phyloP scores from a whole-genome alignment of 2,888 invertebrate species.

The Drosophila affinis region DNA sequence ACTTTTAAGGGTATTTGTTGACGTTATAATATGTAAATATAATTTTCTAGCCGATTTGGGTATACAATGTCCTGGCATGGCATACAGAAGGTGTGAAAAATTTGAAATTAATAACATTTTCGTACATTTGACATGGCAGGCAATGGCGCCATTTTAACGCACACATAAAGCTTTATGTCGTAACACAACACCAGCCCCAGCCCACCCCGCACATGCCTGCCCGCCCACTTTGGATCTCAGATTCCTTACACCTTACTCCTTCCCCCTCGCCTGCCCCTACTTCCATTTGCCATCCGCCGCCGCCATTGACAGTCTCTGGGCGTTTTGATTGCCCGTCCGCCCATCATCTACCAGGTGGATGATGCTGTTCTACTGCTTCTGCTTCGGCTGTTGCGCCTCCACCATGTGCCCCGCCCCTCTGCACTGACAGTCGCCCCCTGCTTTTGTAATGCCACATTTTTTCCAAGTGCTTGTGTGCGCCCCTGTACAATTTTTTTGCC shows the following conservation, averaged over 20 bases:
- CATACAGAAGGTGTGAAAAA: slow-evolving; percentile 61
- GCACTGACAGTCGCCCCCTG: slow-evolving; percentile 23
- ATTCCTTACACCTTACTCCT: not conserved
- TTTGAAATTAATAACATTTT: slow-evolving; percentile 72
- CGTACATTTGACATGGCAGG: slow-evolving; percentile 57
- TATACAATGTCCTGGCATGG: slow-evolving; percentile 4
- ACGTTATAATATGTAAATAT: slow-evolving; percentile 14
- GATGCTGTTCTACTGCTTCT: not conserved
- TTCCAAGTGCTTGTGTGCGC: slow-evolving; percentile 40
- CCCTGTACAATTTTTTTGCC: slow-evolving; percentile 3
- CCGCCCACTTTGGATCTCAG: slow-evolving; percentile 2
- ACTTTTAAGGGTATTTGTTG: slow-evolving; percentile 13
- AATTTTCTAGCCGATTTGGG: slow-evolving; percentile 13
- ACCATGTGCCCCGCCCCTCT: not conserved
- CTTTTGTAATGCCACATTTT: slow-evolving; percentile 29
- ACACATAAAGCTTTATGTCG: slow-evolving; percentile 49
- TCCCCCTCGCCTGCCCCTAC: not conserved
- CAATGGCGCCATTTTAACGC: slow-evolving; percentile 48
- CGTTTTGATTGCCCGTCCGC: slow-evolving; percentile 46
- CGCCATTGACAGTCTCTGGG: slow-evolving; percentile 37
- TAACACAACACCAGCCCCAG: slow-evolving; percentile 9
- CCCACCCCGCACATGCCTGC: not conserved
- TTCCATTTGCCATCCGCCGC: not conserved
- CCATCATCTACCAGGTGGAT: slow-evolving; percentile 38
- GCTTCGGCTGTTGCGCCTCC: not conserved